Base-by-base conservation (phyloP, 2,113 vertebrate species). In the Nannobrachium achirus region DNA sequence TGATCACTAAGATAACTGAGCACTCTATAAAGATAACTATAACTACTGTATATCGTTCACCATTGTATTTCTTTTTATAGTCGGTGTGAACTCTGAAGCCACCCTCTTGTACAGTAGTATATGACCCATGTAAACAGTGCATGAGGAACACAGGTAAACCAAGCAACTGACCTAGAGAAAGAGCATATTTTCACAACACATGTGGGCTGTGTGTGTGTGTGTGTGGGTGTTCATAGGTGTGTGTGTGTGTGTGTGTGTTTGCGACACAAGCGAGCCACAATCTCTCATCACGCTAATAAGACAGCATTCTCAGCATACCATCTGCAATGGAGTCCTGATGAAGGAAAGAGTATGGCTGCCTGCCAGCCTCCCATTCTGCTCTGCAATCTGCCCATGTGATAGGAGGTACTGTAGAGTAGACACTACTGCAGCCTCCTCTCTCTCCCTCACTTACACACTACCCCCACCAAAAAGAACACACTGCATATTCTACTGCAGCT, bases 301-400 rank as follows among this genome's bases (percentile, higher is more conserved):
- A 89, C 50, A 87, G 73, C 88, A 79, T 87, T 91, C 90, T 80
- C 69, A 75, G 79, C 89, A 92, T 91, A 91, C 90, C 90, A 91
- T 92, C 87, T 93, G 92, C 91, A 94, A 77, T 85, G 59, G 89
- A 80, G 87, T 80, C 62, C 69, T 44, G 80, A 84, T 57, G 77
- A 70, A 81, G 72, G 68, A 55, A 33, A 61, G 52, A 85, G 79
- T 79, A 85, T 87, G 91, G 92, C 89, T 1, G 13, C 18, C 71
- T 79, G 92, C 94, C 93, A 94, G 86, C 71, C 80, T 56, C 82
- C 81, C 92, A 88, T 81, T 86, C 84, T 82, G 86, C 78, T 81
- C 86, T 82, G 85, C 86, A 91, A 83, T 71, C 85, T 90, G 92
- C 83, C 86, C 83, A 83, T 84, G 82, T 89, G 89, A 89, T 84